Conservation (phyloP, 1,140 invertebrate genomes). For the Leptinotarsa undecemlineata region DNA sequence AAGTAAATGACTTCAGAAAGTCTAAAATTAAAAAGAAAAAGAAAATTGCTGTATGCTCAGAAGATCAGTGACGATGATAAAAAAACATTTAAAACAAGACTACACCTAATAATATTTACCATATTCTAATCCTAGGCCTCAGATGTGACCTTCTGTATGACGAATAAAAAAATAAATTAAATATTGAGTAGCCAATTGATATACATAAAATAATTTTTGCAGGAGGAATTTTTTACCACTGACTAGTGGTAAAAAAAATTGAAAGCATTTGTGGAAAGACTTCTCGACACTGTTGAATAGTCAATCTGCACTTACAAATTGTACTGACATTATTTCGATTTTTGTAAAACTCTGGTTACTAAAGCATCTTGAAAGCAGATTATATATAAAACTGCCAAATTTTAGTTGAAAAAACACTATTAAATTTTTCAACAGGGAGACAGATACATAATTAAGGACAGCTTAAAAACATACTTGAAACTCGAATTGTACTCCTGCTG, state of each 20-base stretch:
- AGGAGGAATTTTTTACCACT: neutral
- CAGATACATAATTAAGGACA: too few species aligned
- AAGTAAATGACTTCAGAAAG: too few species aligned
- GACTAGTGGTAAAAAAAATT: too few species aligned
- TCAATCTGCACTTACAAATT: too few species aligned
- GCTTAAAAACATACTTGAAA: slow-evolving; percentile 60
- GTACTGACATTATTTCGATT: too few species aligned
- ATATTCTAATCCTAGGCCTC: slow-evolving; percentile 87
- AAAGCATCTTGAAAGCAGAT: too few species aligned
- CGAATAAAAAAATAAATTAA: slow-evolving; percentile 31
- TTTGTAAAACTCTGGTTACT: too few species aligned
- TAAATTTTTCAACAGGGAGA: too few species aligned
- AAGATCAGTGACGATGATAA: neutral
- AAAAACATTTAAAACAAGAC: neutral
- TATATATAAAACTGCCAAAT: too few species aligned
- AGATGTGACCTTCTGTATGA: slow-evolving; percentile 75
- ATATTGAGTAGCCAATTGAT: neutral
- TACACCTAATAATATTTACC: slow-evolving; percentile 67
- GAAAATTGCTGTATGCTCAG: neutral
- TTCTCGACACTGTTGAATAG: too few species aligned
- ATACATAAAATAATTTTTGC: neutral
- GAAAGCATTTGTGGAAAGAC: too few species aligned
- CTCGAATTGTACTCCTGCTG: slow-evolving; percentile 67
- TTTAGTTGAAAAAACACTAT: neutral
- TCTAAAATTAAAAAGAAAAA: neutral